phyloP scores from a whole-genome alignment of 2,888 invertebrate genomes.

The Odontocolon sp. region DNA sequence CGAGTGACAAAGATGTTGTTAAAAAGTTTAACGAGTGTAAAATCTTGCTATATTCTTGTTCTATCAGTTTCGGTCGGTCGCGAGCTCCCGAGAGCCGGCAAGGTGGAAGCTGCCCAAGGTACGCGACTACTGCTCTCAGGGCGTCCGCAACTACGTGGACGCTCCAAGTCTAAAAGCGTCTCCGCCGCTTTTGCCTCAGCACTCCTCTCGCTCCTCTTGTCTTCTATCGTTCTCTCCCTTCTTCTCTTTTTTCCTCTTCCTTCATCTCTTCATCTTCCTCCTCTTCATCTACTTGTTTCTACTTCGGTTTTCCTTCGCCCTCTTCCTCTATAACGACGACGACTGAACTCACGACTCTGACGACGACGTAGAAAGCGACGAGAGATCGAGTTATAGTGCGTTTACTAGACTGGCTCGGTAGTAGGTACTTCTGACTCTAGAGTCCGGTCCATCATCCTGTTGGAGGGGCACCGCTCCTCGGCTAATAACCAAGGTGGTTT shows the following conservation, averaged over 20 bases:
- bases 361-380: constrained; percentile 33
- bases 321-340: constrained; percentile 45
- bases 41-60: constrained; percentile 32
- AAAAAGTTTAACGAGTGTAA: neutral
- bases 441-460: constrained; percentile 6
- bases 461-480: neutral
- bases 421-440: constrained; percentile 39
- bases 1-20: too few species aligned
- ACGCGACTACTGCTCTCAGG: constrained; percentile 78
- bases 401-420: constrained; percentile 41
- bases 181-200: constrained; percentile 72
- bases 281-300: constrained; percentile 44
- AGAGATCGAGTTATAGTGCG: constrained; percentile 38
- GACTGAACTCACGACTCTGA: constrained; percentile 30
- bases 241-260: constrained; percentile 50
- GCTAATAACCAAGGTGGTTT: constrained; percentile 36
- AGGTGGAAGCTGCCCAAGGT: constrained; percentile 79
- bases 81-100: constrained; percentile 74
- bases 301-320: constrained; percentile 16
- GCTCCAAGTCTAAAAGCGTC: constrained; percentile 80
- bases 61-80: constrained; percentile 47
- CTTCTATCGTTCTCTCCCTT: constrained; percentile 58
- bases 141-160: constrained; percentile 78
- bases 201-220: constrained; percentile 57
- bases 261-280: constrained; percentile 59